phyloP scores from a whole-genome alignment of 2,113 vertebrate genomes.

The Nerophis lumbriciformis region DNA sequence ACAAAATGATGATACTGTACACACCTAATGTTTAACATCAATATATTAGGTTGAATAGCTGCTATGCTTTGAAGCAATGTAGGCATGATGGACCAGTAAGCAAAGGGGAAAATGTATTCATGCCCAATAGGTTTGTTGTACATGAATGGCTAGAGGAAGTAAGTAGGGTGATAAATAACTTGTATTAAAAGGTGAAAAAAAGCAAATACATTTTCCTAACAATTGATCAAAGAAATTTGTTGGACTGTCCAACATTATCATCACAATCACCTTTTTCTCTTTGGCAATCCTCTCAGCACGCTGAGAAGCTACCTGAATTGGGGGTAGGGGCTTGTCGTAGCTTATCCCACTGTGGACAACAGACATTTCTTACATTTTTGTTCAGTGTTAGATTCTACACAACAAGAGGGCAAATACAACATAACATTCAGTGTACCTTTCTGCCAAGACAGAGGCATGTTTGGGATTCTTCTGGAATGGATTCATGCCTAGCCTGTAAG shows the following conservation, averaged over 20 bases:
- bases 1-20: neutral
- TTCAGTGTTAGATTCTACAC: neutral
- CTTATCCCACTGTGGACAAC: constrained; percentile 78
- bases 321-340: constrained; percentile 88
- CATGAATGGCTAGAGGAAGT: neutral
- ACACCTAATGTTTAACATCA: neutral
- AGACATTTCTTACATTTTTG: constrained; percentile 2
- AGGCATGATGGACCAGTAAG: neutral
- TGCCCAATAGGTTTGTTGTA: neutral
- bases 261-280: constrained; percentile 77
- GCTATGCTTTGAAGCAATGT: neutral
- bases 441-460: constrained; percentile 84
- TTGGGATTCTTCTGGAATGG: constrained; percentile 95
- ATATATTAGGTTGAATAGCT: neutral
- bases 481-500: constrained; percentile 85
- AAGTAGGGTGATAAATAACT: neutral
- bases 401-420: neutral
- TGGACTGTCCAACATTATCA: neutral
- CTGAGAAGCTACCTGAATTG: constrained; percentile 87
- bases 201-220: neutral
- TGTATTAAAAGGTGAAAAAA: neutral
- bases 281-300: constrained; percentile 89
- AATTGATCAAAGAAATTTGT: neutral
- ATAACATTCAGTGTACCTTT: constrained; percentile 72
- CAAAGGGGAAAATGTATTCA: neutral